phyloP scores from a whole-genome alignment of 2,113 vertebrate species.

The Rhinopomastus cyanomelas region DNA sequence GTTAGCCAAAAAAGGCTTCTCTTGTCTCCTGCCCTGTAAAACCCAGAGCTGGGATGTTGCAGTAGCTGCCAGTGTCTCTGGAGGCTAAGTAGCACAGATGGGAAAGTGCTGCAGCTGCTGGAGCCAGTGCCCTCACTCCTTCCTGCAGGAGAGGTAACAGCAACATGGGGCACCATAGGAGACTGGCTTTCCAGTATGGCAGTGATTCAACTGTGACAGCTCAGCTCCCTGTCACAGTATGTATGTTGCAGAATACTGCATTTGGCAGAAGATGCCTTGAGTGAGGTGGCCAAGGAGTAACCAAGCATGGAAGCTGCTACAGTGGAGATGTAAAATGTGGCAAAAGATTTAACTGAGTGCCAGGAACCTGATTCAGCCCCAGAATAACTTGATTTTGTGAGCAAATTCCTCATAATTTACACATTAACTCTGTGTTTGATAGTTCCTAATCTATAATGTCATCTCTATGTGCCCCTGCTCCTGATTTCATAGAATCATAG shows the following conservation, averaged over 20 bases:
- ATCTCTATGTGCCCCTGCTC: fast-evolving
- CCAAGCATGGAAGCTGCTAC: background rate
- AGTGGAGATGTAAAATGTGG: background rate
- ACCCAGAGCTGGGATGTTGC: background rate
- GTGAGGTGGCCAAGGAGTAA: conserved; percentile 9
- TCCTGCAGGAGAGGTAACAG: background rate
- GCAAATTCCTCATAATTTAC: background rate
- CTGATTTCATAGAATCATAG: fast-evolving
- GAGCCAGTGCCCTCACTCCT: background rate
- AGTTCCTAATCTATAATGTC: background rate
- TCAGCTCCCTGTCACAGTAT: background rate
- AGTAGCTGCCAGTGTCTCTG: background rate
- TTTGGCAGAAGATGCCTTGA: background rate
- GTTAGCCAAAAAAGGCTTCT: background rate
- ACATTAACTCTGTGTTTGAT: background rate
- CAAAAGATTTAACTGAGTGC: background rate
- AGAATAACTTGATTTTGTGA: background rate
- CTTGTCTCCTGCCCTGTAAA: background rate
- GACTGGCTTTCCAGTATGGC: background rate
- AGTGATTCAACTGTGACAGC: background rate
- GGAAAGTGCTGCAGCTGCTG: background rate
- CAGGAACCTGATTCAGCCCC: background rate
- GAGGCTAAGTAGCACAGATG: background rate
- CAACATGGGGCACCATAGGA: background rate
- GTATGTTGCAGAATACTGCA: background rate